Evolutionary conservation across 2,113 vertebrate species (phyloP).

Genomic region (Cettia cetti): DNA sequence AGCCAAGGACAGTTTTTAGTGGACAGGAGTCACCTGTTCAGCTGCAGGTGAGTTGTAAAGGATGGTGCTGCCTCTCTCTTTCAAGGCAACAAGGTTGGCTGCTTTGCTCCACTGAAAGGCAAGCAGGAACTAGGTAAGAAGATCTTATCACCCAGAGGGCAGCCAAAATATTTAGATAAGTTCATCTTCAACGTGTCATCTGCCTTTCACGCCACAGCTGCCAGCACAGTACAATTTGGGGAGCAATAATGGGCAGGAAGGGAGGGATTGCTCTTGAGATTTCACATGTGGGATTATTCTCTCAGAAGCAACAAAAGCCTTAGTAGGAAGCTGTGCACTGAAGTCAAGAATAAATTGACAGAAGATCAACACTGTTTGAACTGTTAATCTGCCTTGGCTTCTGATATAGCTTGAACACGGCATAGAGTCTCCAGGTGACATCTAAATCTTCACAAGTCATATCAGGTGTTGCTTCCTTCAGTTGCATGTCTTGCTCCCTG

Average conservation of each 20-base stretch:
- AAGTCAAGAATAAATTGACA: not conserved
- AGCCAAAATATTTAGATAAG: not conserved
- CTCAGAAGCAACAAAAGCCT: not conserved
- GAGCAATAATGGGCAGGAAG: not conserved
- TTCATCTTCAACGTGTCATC: accelerated
- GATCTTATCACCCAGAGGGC: not conserved
- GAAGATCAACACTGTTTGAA: not conserved
- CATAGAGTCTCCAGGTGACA: not conserved
- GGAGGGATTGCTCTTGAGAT: not conserved
- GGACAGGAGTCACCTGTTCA: not conserved
- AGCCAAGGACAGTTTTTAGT: not conserved
- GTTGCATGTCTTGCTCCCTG: not conserved
- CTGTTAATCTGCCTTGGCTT: not conserved
- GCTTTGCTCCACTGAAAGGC: not conserved
- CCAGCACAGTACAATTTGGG: not conserved
- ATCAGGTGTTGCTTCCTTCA: not conserved
- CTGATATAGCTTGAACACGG: not conserved
- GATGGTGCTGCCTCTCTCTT: not conserved
- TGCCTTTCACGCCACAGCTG: not conserved
- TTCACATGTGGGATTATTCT: not conserved
- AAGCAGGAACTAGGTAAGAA: not conserved
- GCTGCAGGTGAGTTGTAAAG: not conserved
- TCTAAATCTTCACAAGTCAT: not conserved
- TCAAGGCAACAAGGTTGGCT: accelerated
- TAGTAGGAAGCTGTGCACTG: not conserved